Percentiles rank a stretch among this genome's conserved stretches.
Evolutionary conservation across 2,797 vertebrate genomes (phyloP).

Genomic region (Sebastes aleutianus): DNA sequence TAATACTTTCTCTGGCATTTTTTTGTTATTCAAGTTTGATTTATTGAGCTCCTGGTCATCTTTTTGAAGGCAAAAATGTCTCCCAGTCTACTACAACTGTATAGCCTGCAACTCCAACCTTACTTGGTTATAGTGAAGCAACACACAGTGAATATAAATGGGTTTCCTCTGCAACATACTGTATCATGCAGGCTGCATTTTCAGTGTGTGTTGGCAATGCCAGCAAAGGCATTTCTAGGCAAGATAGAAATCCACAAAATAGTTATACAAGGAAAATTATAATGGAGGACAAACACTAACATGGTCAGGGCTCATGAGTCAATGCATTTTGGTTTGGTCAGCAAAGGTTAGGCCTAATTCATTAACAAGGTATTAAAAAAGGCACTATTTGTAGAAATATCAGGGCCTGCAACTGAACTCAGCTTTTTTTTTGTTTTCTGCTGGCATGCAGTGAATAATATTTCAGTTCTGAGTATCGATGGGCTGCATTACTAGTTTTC

Average conservation of each 20-base stretch:
- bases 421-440: not conserved
- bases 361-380: not conserved
- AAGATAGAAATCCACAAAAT: not conserved
- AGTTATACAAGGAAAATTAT: not conserved
- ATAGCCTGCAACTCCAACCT: not conserved
- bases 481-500: conserved; percentile 11
- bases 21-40: not conserved
- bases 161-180: conserved; percentile 6
- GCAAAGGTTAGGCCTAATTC: not conserved
- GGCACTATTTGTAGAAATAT: not conserved
- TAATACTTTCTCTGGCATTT: not conserved
- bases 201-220: not conserved
- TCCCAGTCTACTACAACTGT: not conserved
- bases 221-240: not conserved
- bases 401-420: not conserved
- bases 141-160: conserved; percentile 14
- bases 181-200: not conserved
- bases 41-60: not conserved
- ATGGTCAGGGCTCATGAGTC: not conserved
- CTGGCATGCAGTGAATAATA: not conserved
- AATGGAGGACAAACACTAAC: not conserved
- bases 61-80: not conserved
- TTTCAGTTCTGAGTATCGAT: not conserved
- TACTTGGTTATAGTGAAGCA: not conserved
- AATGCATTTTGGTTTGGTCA: not conserved